Evolutionary conservation across 2,888 invertebrate species (phyloP), one percentile per base, ranked within the genome.

Genomic region (Hedya salicella): DNA sequence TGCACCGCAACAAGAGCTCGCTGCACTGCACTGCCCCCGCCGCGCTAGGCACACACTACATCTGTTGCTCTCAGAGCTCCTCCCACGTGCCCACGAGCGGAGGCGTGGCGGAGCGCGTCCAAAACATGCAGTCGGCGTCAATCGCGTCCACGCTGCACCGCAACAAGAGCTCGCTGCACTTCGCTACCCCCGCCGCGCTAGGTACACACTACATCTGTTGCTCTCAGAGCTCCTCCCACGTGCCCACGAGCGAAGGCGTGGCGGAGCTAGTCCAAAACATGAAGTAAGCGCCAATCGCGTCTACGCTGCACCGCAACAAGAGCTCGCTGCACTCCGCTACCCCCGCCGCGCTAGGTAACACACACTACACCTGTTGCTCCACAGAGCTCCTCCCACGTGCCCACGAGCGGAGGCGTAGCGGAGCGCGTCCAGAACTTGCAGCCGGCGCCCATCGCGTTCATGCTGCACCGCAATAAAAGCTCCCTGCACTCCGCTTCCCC

Each of bases 181-280:
- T 83, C 17, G 75, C 78, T 40, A 80, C 81, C n/a, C 88, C 85
- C 68, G 77, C 76, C 8, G 77, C 85, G 32, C 77, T 87, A 46
- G 91, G 91, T 91, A 50, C 3, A 36, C 36, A 36, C 8, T n/a
- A n/a, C n/a, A n/a, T n/a, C n/a, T n/a, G n/a, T n/a, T n/a, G n/a
- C n/a, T n/a, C n/a, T 4, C 6, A 3, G 25, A 25, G 91, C 94
- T 67, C 94, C 94, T 52, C 95, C 95, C 76, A 93, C 94, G 0
- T 94, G 65, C 88, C 93, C 70, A 91, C 91, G 49, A 87, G 83
- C 9, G 81, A 86, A 9, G 81, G 86, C 5, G 89, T 88, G 57
- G 86, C 83, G n/a, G n/a, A 84, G 75, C 94, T 89, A 85, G 94
- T 91, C 94, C 95, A 70, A 95, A 96, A 83, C 95, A 95, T 85